Evolutionary conservation across 1,140 invertebrate genomes (phyloP).

Genomic region (Bombyx mandarina): DNA sequence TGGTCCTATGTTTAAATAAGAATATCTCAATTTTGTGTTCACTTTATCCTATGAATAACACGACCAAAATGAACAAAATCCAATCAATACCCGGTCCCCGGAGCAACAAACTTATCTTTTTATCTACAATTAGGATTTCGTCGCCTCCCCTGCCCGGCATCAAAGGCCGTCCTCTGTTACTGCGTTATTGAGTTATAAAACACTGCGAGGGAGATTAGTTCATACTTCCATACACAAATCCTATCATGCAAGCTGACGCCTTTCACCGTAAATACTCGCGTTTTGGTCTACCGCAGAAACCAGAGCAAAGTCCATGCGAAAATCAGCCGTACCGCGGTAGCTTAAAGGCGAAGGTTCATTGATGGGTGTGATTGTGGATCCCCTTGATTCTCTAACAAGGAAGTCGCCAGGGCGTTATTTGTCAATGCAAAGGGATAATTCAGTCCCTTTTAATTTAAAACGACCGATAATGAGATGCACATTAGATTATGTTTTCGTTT

Average conservation of each 20-base stretch:
- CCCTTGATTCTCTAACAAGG: conserved; percentile 52
- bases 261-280: conserved; percentile 58
- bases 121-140: conserved; percentile 70
- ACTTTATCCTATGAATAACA: too few relatives aligned
- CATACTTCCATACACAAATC: conserved; percentile 69
- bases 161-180: conserved; percentile 64
- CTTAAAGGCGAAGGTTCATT: background rate
- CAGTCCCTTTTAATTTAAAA: conserved; percentile 57
- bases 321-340: background rate
- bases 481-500: conserved; percentile 48
- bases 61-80: background rate
- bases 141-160: conserved; percentile 48
- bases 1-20: too few relatives aligned
- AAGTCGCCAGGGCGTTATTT: conserved; percentile 49
- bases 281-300: conserved; percentile 59
- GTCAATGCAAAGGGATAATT: conserved; percentile 56
- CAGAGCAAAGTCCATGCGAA: background rate
- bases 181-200: conserved; percentile 68
- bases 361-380: conserved; percentile 10
- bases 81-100: conserved; percentile 29
- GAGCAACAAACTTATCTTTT: conserved; percentile 60
- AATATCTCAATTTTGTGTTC: too few relatives aligned
- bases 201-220: conserved; percentile 62
- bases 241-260: conserved; percentile 69
- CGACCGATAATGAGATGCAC: conserved; percentile 60